Conservation (phyloP, 2,888 invertebrate species). For the Furcula furcula region DNA sequence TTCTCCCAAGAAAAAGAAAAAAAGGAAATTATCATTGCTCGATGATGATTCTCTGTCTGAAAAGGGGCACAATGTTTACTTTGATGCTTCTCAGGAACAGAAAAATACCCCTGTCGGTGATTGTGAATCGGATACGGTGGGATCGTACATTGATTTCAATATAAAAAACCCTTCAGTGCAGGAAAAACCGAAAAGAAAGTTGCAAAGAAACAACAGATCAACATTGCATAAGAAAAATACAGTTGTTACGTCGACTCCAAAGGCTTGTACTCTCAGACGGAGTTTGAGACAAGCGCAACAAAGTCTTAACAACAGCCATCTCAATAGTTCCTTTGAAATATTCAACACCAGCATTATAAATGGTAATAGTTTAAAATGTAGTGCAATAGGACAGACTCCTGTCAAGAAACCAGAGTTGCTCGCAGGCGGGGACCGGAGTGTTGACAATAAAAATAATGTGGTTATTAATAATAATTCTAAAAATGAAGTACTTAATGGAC, state of each 20-base stretch:
- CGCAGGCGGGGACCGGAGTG: conserved; percentile 33
- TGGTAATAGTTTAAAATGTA: conserved; percentile 32
- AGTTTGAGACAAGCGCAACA: conserved; percentile 57
- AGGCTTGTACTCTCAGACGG: conserved; percentile 49
- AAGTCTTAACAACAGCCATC: conserved; percentile 42
- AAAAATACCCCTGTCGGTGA: conserved; percentile 39
- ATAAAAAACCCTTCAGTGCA: conserved; percentile 55
- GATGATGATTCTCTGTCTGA: conserved; percentile 56
- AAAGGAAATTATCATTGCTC: conserved; percentile 55
- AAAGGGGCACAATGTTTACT: conserved; percentile 57
- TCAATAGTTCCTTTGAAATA: conserved; percentile 56
- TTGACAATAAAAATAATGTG: conserved; percentile 29
- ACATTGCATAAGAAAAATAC: conserved; percentile 55
- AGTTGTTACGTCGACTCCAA: conserved; percentile 63
- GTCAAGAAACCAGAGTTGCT: conserved; percentile 28
- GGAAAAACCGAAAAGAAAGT: conserved; percentile 51
- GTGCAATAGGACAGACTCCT: conserved; percentile 24
- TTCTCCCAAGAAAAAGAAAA: conserved; percentile 58
- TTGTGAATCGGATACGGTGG: conserved; percentile 49
- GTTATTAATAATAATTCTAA: conserved; percentile 29
- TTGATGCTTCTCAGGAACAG: conserved; percentile 50
- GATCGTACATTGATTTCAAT: conserved; percentile 63
- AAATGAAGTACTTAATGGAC: conserved; percentile 44
- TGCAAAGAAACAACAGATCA: conserved; percentile 42
- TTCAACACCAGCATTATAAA: conserved; percentile 39